A percentile compares a stretch with the other conserved stretches of the same genome.
Evolutionary conservation across 2,797 vertebrate species (phyloP).

Genomic region (Psittacula derbiana): DNA sequence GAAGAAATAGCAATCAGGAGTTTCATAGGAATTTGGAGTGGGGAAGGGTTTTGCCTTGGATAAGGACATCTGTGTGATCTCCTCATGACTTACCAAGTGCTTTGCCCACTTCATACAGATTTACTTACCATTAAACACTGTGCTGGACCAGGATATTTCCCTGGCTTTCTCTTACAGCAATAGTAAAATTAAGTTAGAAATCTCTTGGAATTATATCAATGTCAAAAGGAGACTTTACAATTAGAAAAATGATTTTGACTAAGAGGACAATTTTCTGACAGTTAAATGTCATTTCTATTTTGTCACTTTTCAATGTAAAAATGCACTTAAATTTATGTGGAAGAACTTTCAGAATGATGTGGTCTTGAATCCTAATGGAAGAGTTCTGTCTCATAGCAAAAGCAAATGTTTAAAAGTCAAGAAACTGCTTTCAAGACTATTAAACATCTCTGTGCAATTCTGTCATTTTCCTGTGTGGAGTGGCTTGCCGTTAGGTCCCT

Average conservation of each 20-base stretch:
- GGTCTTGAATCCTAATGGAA: neutral
- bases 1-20: neutral
- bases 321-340: neutral
- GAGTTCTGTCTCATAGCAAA: neutral
- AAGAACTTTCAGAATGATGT: neutral
- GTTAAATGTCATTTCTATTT: neutral
- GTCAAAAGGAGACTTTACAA: neutral
- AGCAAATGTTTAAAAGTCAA: neutral
- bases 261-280: neutral
- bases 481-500: neutral
- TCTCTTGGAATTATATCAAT: neutral
- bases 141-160: neutral
- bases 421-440: neutral
- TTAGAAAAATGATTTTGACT: neutral
- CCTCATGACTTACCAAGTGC: neutral
- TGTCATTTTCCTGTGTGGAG: neutral
- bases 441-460: neutral
- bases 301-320: neutral
- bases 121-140: neutral
- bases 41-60: neutral
- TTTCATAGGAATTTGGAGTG: neutral
- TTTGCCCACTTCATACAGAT: neutral
- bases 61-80: neutral
- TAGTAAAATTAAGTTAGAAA: neutral
- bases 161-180: neutral